Conservation (phyloP, 1,140 invertebrate species). For the Achatina immaculata region DNA sequence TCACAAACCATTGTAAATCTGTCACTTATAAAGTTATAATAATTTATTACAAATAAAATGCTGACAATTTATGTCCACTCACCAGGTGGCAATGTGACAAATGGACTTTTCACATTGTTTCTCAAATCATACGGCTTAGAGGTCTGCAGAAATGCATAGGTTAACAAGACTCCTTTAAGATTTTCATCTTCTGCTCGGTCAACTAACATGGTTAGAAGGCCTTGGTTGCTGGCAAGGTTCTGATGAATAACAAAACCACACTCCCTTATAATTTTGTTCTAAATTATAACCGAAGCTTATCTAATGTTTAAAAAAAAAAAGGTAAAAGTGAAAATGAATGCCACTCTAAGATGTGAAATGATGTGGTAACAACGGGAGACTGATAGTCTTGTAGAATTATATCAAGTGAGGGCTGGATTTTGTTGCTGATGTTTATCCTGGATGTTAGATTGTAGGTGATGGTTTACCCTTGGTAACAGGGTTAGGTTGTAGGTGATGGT, state of each 20-base stretch:
- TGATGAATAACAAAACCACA: neutral
- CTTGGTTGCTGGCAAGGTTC: conserved; percentile 67
- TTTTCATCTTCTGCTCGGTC: conserved; percentile 69
- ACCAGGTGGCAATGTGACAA: conserved; percentile 51
- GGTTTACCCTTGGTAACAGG: no score
- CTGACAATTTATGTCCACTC: no score
- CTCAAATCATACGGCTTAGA: conserved; percentile 47
- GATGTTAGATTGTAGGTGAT: no score
- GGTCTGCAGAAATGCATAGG: conserved; percentile 64
- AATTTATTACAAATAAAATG: no score
- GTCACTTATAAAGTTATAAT: no score
- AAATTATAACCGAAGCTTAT: neutral
- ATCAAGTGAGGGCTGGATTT: no score
- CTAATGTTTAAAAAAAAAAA: neutral
- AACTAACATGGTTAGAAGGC: conserved; percentile 64
- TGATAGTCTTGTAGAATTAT: no score
- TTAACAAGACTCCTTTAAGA: conserved; percentile 66
- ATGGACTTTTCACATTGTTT: conserved; percentile 39
- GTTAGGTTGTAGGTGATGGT: no score
- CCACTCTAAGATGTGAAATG: no score
- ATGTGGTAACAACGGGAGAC: no score
- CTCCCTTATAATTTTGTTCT: neutral
- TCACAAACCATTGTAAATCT: no score
- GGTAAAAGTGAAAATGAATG: neutral
- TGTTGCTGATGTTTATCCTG: no score